phyloP scores from a whole-genome alignment of 1,140 invertebrate genomes.

The Nixonia krombeini region DNA sequence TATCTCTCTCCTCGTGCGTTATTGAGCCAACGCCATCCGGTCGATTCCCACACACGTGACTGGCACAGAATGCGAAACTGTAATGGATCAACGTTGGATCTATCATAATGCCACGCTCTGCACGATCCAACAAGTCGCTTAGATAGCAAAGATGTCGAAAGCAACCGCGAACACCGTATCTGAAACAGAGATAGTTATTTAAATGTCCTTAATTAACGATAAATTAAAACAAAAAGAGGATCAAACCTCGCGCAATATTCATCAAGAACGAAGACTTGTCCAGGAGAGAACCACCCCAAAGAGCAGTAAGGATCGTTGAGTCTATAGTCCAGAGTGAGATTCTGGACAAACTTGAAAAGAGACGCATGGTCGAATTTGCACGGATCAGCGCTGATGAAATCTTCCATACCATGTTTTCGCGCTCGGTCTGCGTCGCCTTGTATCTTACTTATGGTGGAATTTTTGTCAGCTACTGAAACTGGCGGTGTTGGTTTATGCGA shows the following conservation, averaged over 20 bases:
- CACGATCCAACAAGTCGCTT: slow-evolving; percentile 94
- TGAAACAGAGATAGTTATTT: slow-evolving; percentile 60
- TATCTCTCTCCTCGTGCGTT: slow-evolving; percentile 97
- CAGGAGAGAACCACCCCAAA: slow-evolving; percentile 99
- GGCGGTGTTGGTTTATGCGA: slow-evolving; percentile 98
- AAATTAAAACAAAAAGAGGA: too few relatives aligned
- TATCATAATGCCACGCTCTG: slow-evolving; percentile 95
- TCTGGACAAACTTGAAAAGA: slow-evolving; percentile 93
- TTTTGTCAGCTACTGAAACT: slow-evolving; percentile 86
- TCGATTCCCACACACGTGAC: slow-evolving; percentile 96
- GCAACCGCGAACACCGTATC: slow-evolving; percentile 96
- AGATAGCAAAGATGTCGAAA: slow-evolving; percentile 97
- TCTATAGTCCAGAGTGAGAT: slow-evolving; percentile 93
- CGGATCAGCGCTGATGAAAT: slow-evolving; percentile 98
- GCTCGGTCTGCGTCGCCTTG: slow-evolving; percentile 97
- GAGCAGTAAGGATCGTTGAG: slow-evolving; percentile 98
- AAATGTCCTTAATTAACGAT: not conserved
- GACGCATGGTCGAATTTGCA: slow-evolving; percentile 96
- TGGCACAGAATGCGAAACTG: slow-evolving; percentile 98
- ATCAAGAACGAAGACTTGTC: slow-evolving; percentile 98
- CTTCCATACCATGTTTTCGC: slow-evolving; percentile 98
- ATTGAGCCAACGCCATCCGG: slow-evolving; percentile 99
- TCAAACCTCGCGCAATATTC: slow-evolving; percentile 97
- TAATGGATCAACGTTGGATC: slow-evolving; percentile 99
- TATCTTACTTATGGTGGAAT: slow-evolving; percentile 89